Base-by-base conservation (phyloP, 2,888 invertebrate genomes). In the Tortrix viridana region DNA sequence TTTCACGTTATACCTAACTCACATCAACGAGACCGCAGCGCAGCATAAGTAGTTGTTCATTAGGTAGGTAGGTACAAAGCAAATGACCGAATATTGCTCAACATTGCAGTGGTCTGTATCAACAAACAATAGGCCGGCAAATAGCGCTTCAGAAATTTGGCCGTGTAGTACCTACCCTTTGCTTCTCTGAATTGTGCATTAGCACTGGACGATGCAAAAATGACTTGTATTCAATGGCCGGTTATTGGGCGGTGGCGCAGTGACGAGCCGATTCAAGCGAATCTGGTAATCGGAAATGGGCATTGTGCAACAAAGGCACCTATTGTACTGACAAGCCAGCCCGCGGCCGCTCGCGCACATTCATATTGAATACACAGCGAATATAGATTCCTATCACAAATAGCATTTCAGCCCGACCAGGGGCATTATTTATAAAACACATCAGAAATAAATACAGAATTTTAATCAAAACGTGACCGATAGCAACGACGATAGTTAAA, bases 251-350 rank as follows among this genome's bases (percentile, higher is more conserved):
- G 75, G 67, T 70, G 79, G 71, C 79, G 82, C 84, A 86, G 84
- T 89, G 88, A 86, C 82, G 79, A 81, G 77, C 84, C 89, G 83
- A 86, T 90, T 87, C 87, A 90, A 89, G 63, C 48, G 58, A 63
- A 90, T 90, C 91, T 89, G 86, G 89, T 91, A 90, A 91, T 90
- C 91, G 90, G 92, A 91, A 91, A 91, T 91, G 87, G 89, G 81
- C 82, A 89, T 89, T 89, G 89, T 86, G 85, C 88, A 86, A 89
- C 88, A 90, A 90, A 87, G 88, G 85, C 79, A 77, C 48, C 87
- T 76, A 89, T 91, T 90, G 91, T 86, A 76, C 76, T 69, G 70
- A 57, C 69, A 67, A 69, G 56, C 66, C 67, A 66, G 65, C 73
- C 72, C 69, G 67, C 68, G 72, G 65, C 72, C 66, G 70, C 68